phyloP scores from a whole-genome alignment of 2,797 vertebrate species.

The Tragopan temminckii region DNA sequence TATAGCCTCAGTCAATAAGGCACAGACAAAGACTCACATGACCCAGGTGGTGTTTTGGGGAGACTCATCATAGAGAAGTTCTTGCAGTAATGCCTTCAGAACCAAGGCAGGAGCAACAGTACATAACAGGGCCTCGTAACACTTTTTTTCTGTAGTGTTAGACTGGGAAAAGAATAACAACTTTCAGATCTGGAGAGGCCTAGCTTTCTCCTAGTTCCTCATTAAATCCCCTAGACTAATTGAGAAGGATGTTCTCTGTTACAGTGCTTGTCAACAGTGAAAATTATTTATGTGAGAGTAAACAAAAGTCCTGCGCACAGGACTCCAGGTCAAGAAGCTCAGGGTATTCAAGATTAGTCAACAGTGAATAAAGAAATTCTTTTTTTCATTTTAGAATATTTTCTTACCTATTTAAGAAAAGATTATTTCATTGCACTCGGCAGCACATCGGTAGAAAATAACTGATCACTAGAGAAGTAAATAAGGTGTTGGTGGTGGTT shows the following conservation, averaged over 20 bases:
- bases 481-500: neutral
- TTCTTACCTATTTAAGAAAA: neutral
- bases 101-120: neutral
- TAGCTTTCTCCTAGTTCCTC: neutral
- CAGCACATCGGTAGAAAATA: neutral
- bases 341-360: neutral
- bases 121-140: accelerated
- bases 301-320: neutral
- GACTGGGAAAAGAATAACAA: neutral
- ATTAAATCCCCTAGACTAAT: neutral
- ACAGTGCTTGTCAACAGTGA: neutral
- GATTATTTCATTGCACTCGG: neutral
- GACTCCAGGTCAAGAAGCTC: neutral
- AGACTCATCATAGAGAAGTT: neutral
- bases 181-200: neutral
- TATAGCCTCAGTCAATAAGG: neutral
- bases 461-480: neutral
- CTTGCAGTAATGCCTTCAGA: neutral
- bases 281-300: neutral
- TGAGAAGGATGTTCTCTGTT: neutral
- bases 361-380: neutral
- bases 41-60: neutral
- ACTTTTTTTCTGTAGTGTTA: neutral
- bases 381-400: neutral
- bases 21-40: neutral